Base-by-base conservation (phyloP, 2,888 invertebrate species). In the Sphecodes monilicornis region DNA sequence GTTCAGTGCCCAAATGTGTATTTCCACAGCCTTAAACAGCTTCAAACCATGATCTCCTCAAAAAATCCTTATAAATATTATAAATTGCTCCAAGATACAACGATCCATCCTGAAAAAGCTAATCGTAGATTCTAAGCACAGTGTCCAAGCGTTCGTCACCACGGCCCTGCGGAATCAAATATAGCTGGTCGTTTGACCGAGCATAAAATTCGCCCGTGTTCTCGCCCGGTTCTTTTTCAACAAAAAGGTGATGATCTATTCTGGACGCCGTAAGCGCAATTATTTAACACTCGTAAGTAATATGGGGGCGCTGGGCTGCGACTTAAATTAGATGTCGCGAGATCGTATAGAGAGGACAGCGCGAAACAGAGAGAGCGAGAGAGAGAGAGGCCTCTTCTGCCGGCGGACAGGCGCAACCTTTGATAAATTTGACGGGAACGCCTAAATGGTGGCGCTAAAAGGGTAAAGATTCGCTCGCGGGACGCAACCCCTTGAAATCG, bases 391-490 rank as follows among this genome's bases (percentile, higher is more conserved):
- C 22, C 41, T 57, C 41, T 73, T 57, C 39, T 36, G 41, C 32
- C 2, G 29, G 60, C 29, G 29, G 39, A 36, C 60, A 43, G 66
- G 16, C 50, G 32, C 39, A 50, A n/a, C 81, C 86, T 86, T 86
- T 86, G 86, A 86, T 79, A 82, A 86, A 86, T 86, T 76, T 82
- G 39, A 76, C 76, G 74, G 78, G 50, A 75, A 74, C 60, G 82
- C 66, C 79, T 79, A 86, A 86, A 86, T 54, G 82, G 70, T 77
- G 75, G 82, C 86, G 86, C 76, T 82, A 86, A 86, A 86, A 86
- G 86, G 86, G 76, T 74, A 66, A 79, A 71, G 86, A 82, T 81
- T 50, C 75, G 18, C 71, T 16, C 16, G 72, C 18, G 57, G 76
- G 68, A 46, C n/a, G 82, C 76, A 36, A 66, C 68, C 77, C 79